Base-by-base conservation (phyloP, 2,888 invertebrate genomes). In the Desoria tigrina region DNA sequence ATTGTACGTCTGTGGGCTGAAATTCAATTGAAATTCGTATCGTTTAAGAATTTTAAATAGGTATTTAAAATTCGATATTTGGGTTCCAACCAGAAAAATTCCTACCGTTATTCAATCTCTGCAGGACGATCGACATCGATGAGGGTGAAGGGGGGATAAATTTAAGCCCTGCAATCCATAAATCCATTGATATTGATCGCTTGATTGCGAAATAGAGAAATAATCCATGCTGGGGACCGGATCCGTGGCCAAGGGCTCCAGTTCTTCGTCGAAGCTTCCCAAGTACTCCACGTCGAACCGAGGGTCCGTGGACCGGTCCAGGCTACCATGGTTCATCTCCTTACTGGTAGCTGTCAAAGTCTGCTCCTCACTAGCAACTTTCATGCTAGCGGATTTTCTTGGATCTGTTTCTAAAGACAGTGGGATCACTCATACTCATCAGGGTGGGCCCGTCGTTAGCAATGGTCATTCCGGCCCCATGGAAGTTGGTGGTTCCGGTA, bases 261-360 rank as follows among this genome's bases (percentile, higher is more conserved):
- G 24, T 24, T 51, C 51, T 51, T 21, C 51, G 6, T 51, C 51
- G 6, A 51, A 51, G 26, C 24, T 51, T 4, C 51, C 51, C 21
- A 51, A 51, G 26, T 51, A 51, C 32, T 32, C 32, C 6, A 32
- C n/a, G n/a, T n/a, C n/a, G n/a, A n/a, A n/a, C 11, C 32, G 32
- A 32, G 32, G 32, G 32, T 32, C 32, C 32, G 4, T 32, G 4
- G 32, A 32, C 32, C 4, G 32, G 24, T 56, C 67, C 24, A 71
- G 66, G 63, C 58, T 66, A 42, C 61, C 63, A 6, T 71, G 70
- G 73, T 73, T 73, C 32, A 65, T 68, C 23, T 54, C 62, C 1
- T 51, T 73, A 7, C 50, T 73, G 2, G 32, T 67, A 0, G 64
- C 63, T 16, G 66, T 63, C 23, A 73, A 73, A 65, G 51, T 65